phyloP scores from a whole-genome alignment of 2,113 vertebrate species.

The Poeciliopsis retropinna region DNA sequence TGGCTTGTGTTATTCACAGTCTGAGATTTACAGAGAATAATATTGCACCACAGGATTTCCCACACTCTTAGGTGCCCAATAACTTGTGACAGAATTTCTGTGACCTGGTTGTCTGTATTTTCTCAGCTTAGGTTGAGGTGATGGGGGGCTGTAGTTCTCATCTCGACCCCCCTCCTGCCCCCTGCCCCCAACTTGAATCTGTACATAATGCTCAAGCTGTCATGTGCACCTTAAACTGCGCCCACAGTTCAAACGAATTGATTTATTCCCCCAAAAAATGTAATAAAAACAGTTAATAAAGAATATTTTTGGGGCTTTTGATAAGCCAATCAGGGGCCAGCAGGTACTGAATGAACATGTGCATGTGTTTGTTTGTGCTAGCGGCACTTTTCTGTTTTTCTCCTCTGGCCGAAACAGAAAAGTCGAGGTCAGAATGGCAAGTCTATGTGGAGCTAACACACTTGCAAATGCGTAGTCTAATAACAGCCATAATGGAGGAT shows the following conservation, averaged over 20 bases:
- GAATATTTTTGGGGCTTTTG: conserved; percentile 30
- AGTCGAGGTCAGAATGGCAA: conserved; percentile 30
- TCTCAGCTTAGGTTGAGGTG: conserved; percentile 67
- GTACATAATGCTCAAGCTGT: conserved; percentile 52
- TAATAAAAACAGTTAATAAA: conserved; percentile 38
- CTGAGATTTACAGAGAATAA: conserved; percentile 81
- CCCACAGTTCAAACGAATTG: conserved; percentile 18
- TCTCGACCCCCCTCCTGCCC: conserved; percentile 15
- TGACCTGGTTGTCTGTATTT: conserved; percentile 69
- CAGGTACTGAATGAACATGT: neutral
- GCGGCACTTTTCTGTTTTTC: neutral
- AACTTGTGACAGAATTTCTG: conserved; percentile 76
- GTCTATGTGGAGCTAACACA: conserved; percentile 12
- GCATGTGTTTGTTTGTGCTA: conserved; percentile 36
- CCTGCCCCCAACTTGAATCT: neutral
- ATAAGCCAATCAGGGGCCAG: conserved; percentile 16
- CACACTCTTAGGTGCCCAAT: conserved; percentile 81
- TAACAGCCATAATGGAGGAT: conserved; percentile 55
- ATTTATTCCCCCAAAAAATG: conserved; percentile 29
- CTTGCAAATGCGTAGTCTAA: conserved; percentile 39
- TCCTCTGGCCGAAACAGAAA: neutral
- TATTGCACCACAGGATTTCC: conserved; percentile 79
- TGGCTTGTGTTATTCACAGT: conserved; percentile 84
- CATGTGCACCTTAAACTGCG: conserved; percentile 29
- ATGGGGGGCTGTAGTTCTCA: conserved; percentile 62